A percentile compares a stretch with the other conserved stretches of the same genome.
phyloP scores from a whole-genome alignment of 2,888 invertebrate species.

The Marasmarcha lunaedactyla region DNA sequence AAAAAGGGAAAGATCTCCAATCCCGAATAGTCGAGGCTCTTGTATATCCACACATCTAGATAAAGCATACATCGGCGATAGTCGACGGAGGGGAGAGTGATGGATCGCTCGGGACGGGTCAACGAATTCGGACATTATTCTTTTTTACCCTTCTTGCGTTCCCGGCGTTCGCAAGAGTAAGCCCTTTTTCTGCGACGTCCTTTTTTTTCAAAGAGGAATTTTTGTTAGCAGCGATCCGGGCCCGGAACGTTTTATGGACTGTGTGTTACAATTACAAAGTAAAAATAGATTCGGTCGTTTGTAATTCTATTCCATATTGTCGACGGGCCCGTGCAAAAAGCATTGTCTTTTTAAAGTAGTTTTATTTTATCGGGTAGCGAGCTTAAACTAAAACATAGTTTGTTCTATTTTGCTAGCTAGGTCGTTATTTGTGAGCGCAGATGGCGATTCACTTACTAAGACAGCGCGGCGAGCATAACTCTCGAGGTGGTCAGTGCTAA shows the following conservation, averaged over 20 bases:
- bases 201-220: constrained; percentile 61
- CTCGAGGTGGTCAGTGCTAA: constrained; percentile 39
- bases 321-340: constrained; percentile 28
- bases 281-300: constrained; percentile 61
- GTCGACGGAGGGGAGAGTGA: constrained; percentile 59
- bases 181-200: constrained; percentile 67
- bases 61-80: constrained; percentile 51
- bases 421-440: constrained; percentile 21
- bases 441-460: constrained; percentile 14
- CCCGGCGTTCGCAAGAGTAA: constrained; percentile 60
- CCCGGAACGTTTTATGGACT: constrained; percentile 60
- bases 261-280: constrained; percentile 64
- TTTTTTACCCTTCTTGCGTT: constrained; percentile 71
- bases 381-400: too few species aligned
- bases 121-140: constrained; percentile 73
- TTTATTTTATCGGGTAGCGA: not conserved
- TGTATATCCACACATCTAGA: constrained; percentile 57
- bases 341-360: constrained; percentile 4
- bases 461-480: constrained; percentile 33
- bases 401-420: constrained; percentile 4
- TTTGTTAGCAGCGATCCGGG: constrained; percentile 39
- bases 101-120: constrained; percentile 71
- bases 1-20: constrained; percentile 43
- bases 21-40: constrained; percentile 44
- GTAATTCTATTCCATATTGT: constrained; percentile 53